Percentiles rank a stretch among this genome's conserved stretches.
These are phyloP conservation scores for Chrysopilus asiliformis DNA, from an alignment of 2,888 invertebrate species.

Conservation along the genomic window DNA sequence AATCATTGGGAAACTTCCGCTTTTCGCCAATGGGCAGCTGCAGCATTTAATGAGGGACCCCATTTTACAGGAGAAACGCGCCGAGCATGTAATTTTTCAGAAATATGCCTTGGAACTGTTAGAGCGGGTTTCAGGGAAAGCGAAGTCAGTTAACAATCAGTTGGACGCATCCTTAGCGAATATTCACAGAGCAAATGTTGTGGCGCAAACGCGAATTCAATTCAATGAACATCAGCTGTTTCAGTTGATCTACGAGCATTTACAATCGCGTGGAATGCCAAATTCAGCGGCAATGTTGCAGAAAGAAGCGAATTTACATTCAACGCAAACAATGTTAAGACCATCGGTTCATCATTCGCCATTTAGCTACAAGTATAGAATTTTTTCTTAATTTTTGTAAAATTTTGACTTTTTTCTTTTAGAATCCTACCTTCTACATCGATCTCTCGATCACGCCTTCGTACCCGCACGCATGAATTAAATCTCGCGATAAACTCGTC, in stretches of 20 bases:
- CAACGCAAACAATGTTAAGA: constrained; percentile 31
- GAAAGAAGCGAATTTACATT: constrained; percentile 55
- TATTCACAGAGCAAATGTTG: constrained; percentile 85
- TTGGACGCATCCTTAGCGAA: constrained; percentile 78
- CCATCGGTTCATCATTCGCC: constrained; percentile 33
- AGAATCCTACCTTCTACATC: constrained; percentile 12
- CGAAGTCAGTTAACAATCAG: constrained; percentile 60
- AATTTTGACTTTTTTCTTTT: background rate
- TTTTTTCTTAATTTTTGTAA: background rate
- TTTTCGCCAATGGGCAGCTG: constrained; percentile 85
- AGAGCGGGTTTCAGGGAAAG: constrained; percentile 81
- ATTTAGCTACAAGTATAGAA: constrained; percentile 21
- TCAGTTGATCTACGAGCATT: constrained; percentile 81
- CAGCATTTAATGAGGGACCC: constrained; percentile 95
- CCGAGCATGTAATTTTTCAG: constrained; percentile 91
- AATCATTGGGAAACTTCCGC: constrained; percentile 87
- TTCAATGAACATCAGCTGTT: constrained; percentile 89
- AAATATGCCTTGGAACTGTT: constrained; percentile 83
- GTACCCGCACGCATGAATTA: constrained; percentile 24
- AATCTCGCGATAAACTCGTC: constrained; percentile 14
- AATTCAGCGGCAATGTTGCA: constrained; percentile 62
- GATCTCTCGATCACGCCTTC: constrained; percentile 24
- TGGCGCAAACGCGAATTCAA: constrained; percentile 89
- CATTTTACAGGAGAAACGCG: constrained; percentile 88
- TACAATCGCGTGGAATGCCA: constrained; percentile 57